These are phyloP conservation scores for Boleophthalmus pectinirostris DNA, from an alignment of 2,113 vertebrate species.

Conservation along the genomic window DNA sequence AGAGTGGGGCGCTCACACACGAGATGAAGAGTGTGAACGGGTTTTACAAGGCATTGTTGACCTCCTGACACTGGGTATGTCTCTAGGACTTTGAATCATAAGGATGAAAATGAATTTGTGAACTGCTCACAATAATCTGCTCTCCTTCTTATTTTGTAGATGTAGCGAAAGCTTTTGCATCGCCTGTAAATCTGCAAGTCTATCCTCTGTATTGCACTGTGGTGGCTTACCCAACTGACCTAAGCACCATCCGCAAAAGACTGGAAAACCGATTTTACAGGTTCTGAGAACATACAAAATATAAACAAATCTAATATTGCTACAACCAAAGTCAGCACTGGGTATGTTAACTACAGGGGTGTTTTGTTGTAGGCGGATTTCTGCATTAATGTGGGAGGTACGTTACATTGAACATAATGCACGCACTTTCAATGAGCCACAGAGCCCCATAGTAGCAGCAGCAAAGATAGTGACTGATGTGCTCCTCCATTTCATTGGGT, in stretches of 20 bases:
- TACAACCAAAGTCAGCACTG: background rate
- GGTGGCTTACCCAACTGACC: slow-evolving; percentile 94
- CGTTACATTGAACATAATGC: slow-evolving; percentile 98
- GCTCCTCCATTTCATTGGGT: slow-evolving; percentile 94
- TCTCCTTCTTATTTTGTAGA: slow-evolving; percentile 71
- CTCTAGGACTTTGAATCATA: background rate
- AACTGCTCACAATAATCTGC: background rate
- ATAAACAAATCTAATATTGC: too few relatives aligned
- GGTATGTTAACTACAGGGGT: background rate
- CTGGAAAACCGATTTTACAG: slow-evolving; percentile 96
- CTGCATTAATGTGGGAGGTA: slow-evolving; percentile 98
- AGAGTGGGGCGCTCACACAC: slow-evolving; percentile 91
- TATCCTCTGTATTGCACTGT: slow-evolving; percentile 98
- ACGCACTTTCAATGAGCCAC: slow-evolving; percentile 95
- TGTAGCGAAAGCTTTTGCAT: slow-evolving; percentile 91
- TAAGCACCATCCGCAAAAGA: slow-evolving; percentile 89
- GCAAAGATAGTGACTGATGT: slow-evolving; percentile 97
- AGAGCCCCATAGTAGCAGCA: slow-evolving; percentile 93
- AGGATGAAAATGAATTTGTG: background rate
- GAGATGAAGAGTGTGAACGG: slow-evolving; percentile 92
- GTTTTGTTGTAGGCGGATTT: slow-evolving; percentile 85
- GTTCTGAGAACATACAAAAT: slow-evolving; percentile 54
- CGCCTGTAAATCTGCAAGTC: slow-evolving; percentile 91
- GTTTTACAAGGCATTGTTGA: slow-evolving; percentile 89
- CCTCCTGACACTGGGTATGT: slow-evolving; percentile 89